Percentiles rank a stretch among this genome's conserved stretches.
phyloP scores from a whole-genome alignment of 2,113 vertebrate species.

The Atherinomorus stipes region DNA sequence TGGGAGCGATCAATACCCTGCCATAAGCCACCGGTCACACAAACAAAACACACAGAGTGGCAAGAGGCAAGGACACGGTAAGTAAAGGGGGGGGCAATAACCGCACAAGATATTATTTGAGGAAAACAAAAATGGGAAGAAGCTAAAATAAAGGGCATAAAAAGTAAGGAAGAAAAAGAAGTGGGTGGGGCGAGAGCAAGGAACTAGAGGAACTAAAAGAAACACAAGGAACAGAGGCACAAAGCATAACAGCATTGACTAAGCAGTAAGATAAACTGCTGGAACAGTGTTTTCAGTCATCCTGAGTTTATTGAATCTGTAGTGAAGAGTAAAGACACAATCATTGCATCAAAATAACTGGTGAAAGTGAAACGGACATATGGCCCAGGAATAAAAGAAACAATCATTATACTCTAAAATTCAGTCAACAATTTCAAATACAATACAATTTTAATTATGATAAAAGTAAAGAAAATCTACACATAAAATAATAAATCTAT shows the following conservation, averaged over 20 bases:
- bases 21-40: slow-evolving; percentile 68
- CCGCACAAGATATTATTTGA: slow-evolving; percentile 33
- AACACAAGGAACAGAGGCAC: slow-evolving; percentile 54
- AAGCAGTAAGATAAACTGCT: slow-evolving; percentile 42
- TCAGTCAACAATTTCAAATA: neutral
- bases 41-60: slow-evolving; percentile 67
- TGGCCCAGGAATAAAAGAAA: neutral
- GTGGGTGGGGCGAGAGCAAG: slow-evolving; percentile 24
- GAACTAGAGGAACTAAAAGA: slow-evolving; percentile 7
- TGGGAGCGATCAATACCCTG: slow-evolving; percentile 95
- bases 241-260: slow-evolving; percentile 40
- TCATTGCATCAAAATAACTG: slow-evolving; percentile 26
- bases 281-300: slow-evolving; percentile 50
- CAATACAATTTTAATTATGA: neutral
- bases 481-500: too few species aligned
- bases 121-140: slow-evolving; percentile 14
- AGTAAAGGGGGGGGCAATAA: slow-evolving; percentile 56
- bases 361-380: slow-evolving; percentile 1
- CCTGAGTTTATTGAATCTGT: slow-evolving; percentile 36
- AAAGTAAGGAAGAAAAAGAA: slow-evolving; percentile 26
- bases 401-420: neutral
- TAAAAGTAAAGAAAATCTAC: neutral
- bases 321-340: slow-evolving; percentile 34
- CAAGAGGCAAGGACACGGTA: slow-evolving; percentile 63
- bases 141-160: neutral